Evolutionary conservation across 2,113 vertebrate species (phyloP), one percentile per base, ranked within the genome.

Genomic region (Datnioides undecimradiatus): DNA sequence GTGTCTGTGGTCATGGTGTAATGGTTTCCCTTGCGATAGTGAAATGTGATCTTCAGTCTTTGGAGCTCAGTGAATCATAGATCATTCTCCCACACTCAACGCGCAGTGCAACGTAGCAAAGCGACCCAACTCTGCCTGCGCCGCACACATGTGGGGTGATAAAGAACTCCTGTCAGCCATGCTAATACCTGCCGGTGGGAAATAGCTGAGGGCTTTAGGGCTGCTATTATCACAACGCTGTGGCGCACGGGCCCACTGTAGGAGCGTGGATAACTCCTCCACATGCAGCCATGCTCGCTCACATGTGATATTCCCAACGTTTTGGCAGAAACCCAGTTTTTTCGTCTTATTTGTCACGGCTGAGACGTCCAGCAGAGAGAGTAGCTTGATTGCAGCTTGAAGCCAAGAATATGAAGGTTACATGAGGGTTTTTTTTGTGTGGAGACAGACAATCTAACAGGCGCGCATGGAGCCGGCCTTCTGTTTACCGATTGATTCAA

Each of bases 21-120:
- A 88, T 90, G 90, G 84, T 91, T 92, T 92, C 89, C 88, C 91
- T 82, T 90, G 85, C 79, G 43, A 87, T 80, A 80, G 90, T 92
- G 92, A 93, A 93, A 93, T 90, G 85, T 85, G 92, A 92, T 91
- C 88, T 88, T 79, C 21, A 31, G 74, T 86, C 84, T 89, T 72
- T 63, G 82, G 87, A 87, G 88, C 85, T 92, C 70, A 83, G 84
- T 86, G 82, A 86, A 84, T 91, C 83, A 54, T 88, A 84, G 75
- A 89, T 91, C 88, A 87, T 89, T 93, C 90, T 91, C 89, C 83
- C 90, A 91, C 89, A 90, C 82, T 90, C 79, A 43, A 57, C 71
- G 23, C 13, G 31, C 81, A 59, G 58, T 25, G 68, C 79, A 73
- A 70, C 73, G 63, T 21, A 69, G 88, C 66, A 72, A 64, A 75